Evolutionary conservation across 2,888 invertebrate species (phyloP), one percentile per base, ranked within the genome.

Genomic region (Psococerastis gibbosa): DNA sequence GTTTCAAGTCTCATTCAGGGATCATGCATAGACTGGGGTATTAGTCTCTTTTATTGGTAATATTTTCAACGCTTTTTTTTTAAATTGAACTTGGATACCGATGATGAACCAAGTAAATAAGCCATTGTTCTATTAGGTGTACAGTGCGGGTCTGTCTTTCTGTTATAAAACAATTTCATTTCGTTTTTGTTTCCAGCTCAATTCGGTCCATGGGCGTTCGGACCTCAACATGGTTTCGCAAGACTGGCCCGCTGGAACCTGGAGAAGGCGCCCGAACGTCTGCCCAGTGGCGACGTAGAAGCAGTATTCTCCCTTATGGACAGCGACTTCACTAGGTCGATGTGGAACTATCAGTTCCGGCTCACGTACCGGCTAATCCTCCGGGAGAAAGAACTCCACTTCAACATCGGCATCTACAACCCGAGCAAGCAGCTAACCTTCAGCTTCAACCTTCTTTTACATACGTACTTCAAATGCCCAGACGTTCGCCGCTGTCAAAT

Each of bases 221-320:
- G 94, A 3, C 92, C 94, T 3, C 89, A 91, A 58, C 94, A 94
- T 66, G 94, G 95, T 45, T 95, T 95, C 70, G 92, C 91, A 43
- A 73, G 92, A 57, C 82, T 91, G 58, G 77, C 83, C 46, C 76
- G 84, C 56, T 95, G 94, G 94, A 78, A 78, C 54, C 69, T 89
- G 52, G 88, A 88, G 64, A 80, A 85, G 60, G 75, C 80, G 53
- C 91, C 91, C 4, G 87, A 85, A 62, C 70, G 87, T 52, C 66
- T 88, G 54, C 81, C 83, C 48, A 87, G 82, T 60, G 89, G 89
- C 41, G 89, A 91, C 66, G 81, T 91, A 49, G 87, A 87, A 64
- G 89, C 88, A 2, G 75, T 88, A 55, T 87, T 94, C 67, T 82
- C 83, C 41, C 73, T 94, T 53, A 81, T 82, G 75, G 92, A 94